A percentile compares a stretch with the other conserved stretches of the same genome.
These are phyloP conservation scores for Bolinopsis microptera DNA, from an alignment of 37 sponge, comb jelly and placozoan species.

Conservation along the genomic window DNA sequence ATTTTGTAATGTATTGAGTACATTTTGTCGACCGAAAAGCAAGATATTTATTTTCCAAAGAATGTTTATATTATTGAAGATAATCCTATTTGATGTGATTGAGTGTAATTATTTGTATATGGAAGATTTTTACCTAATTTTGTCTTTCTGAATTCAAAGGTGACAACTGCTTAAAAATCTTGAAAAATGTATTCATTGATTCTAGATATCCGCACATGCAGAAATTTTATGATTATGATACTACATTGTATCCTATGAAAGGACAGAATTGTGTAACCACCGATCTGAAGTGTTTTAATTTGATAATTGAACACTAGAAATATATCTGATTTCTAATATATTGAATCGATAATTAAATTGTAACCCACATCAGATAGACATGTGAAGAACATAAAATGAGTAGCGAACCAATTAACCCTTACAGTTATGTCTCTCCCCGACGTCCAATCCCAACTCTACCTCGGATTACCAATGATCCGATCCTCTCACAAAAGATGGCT, in stretches of 20 bases:
- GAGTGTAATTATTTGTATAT: not conserved
- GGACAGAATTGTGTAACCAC: too few relatives aligned
- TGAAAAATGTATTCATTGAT: too few relatives aligned
- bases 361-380: not conserved
- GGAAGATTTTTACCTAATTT: not conserved
- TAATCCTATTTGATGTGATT: not conserved
- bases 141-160: too few relatives aligned
- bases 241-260: too few relatives aligned
- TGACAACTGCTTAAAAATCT: too few relatives aligned
- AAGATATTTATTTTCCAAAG: not conserved
- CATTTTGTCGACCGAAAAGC: not conserved
- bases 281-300: too few relatives aligned
- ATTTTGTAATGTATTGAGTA: not conserved
- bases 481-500: constrained; percentile 30
- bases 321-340: too few relatives aligned
- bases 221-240: too few relatives aligned
- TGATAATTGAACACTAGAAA: too few relatives aligned
- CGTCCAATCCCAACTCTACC: constrained; percentile 43
- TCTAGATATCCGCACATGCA: too few relatives aligned
- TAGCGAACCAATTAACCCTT: constrained; percentile 14
- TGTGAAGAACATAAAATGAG: not conserved
- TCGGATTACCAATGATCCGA: constrained; percentile 34
- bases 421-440: constrained; percentile 56
- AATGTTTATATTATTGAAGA: not conserved
- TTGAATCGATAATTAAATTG: too few relatives aligned